Conservation (phyloP, 2,888 invertebrate genomes). For the Drosophila hawaiiensis region DNA sequence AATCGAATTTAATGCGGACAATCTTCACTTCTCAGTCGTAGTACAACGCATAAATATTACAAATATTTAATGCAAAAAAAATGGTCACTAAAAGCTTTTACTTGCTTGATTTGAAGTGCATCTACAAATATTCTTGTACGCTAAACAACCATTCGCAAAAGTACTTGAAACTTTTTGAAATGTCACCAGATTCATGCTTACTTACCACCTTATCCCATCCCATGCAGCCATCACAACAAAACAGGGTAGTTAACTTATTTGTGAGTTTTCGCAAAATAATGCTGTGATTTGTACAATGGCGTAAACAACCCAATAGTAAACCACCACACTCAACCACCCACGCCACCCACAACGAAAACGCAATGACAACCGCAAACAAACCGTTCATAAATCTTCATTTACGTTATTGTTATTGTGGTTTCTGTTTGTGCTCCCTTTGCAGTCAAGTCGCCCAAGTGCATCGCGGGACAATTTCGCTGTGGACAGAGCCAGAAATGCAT, state of each 20-base stretch:
- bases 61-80: no score
- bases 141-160: conserved; percentile 20
- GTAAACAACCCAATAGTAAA: conserved; percentile 8
- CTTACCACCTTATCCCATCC: background rate
- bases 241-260: conserved; percentile 49
- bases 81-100: conserved; percentile 1
- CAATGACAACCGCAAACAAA: conserved; percentile 68
- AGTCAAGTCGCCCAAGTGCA: conserved; percentile 87
- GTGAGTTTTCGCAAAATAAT: conserved; percentile 61
- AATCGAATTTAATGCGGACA: background rate
- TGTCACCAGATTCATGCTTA: conserved; percentile 27
- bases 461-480: conserved; percentile 91
- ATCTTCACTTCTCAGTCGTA: background rate
- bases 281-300: conserved; percentile 62
- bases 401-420: conserved; percentile 69
- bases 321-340: conserved; percentile 1
- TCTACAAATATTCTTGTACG: conserved; percentile 21
- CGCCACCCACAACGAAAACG: conserved; percentile 14
- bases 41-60: background rate
- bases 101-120: conserved; percentile 12
- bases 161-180: conserved; percentile 48
- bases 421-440: conserved; percentile 69
- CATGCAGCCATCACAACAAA: background rate
- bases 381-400: conserved; percentile 77
- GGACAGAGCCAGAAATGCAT: conserved; percentile 89